A percentile compares a stretch with the other conserved stretches of the same genome.
phyloP scores from a whole-genome alignment of 2,113 vertebrate species.

The Gavia stellata region DNA sequence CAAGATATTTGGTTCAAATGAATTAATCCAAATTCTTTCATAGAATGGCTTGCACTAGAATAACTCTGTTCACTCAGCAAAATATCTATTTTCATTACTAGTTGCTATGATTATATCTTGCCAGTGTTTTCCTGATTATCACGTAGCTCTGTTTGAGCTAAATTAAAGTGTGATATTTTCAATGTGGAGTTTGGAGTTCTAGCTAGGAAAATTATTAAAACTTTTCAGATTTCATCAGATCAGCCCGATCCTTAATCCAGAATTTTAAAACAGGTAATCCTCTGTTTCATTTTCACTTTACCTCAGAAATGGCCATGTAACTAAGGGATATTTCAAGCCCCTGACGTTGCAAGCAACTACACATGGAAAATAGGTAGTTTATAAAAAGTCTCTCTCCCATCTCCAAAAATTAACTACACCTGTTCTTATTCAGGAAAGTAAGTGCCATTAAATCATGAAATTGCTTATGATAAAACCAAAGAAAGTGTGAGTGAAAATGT shows the following conservation, averaged over 20 bases:
- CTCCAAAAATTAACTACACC: neutral
- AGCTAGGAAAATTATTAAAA: neutral
- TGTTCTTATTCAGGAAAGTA: neutral
- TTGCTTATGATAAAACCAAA: slow-evolving; percentile 37
- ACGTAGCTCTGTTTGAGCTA: neutral
- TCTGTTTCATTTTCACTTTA: neutral
- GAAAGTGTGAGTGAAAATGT: slow-evolving; percentile 52
- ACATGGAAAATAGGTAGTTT: neutral
- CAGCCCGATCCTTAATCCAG: neutral
- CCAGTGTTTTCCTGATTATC: neutral
- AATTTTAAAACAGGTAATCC: neutral
- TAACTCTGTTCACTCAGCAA: neutral
- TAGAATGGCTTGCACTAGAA: neutral
- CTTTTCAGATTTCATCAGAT: neutral
- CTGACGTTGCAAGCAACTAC: neutral
- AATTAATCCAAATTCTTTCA: neutral
- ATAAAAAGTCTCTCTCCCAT: neutral
- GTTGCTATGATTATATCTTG: neutral
- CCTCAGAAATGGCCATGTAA: neutral
- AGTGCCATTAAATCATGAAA: slow-evolving; percentile 24
- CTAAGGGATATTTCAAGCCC: neutral
- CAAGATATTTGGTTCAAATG: neutral
- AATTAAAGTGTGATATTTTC: neutral
- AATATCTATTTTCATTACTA: neutral
- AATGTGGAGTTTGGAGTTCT: neutral